A percentile compares a stretch with the other conserved stretches of the same genome.
Evolutionary conservation across 2,888 invertebrate species (phyloP).

Genomic region (Habroteleia sp.): DNA sequence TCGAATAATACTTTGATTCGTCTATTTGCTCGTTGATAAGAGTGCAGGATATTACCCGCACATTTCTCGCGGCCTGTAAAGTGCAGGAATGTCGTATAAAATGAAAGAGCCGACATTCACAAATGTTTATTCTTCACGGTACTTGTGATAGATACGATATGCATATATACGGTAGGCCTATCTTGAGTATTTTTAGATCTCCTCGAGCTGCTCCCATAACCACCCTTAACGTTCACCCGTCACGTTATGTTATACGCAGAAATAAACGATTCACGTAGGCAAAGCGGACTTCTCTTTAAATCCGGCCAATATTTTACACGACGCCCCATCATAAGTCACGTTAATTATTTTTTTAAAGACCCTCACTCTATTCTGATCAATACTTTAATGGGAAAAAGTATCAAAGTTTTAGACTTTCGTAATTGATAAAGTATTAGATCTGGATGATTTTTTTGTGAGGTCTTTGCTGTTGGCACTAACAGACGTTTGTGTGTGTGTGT

Average conservation of each 20-base stretch:
- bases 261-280: constrained; percentile 51
- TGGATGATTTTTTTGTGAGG: neutral
- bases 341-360: constrained; percentile 43
- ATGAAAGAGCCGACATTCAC: constrained; percentile 35
- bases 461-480: constrained; percentile 4
- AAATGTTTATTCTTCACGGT: constrained; percentile 56
- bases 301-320: constrained; percentile 43
- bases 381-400: constrained; percentile 16
- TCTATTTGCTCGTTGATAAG: constrained; percentile 43
- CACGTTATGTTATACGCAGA: constrained; percentile 58
- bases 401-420: constrained; percentile 5
- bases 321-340: constrained; percentile 34
- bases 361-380: constrained; percentile 25
- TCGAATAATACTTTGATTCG: constrained; percentile 18
- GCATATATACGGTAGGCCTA: constrained; percentile 50
- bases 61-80: constrained; percentile 12
- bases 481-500: too few species aligned
- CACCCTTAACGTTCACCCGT: constrained; percentile 58
- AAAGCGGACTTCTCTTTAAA: constrained; percentile 50
- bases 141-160: constrained; percentile 56
- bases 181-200: constrained; percentile 59
- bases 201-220: constrained; percentile 52
- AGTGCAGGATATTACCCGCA: constrained; percentile 27
- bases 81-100: constrained; percentile 27
- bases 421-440: constrained; percentile 1